These are phyloP conservation scores for Ictidomys tridecemlineatus DNA, from an alignment of 2,113 vertebrate species.

Conservation along the genomic window DNA sequence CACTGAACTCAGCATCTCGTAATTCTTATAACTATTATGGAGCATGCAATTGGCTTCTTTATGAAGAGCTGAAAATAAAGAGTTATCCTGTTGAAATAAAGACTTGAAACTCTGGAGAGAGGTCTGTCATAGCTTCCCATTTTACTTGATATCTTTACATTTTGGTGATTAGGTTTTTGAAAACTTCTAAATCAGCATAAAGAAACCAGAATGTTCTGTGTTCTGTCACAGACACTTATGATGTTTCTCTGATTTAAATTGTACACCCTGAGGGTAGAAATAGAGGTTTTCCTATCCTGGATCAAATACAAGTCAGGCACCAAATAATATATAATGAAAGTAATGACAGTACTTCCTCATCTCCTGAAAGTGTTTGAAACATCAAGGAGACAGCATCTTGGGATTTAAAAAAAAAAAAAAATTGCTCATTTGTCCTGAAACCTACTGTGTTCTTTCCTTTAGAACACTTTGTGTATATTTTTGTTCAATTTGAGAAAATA, in stretches of 20 bases:
- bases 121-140: constrained; percentile 36
- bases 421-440: constrained; percentile 48
- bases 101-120: constrained; percentile 33
- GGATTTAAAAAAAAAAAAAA: not conserved
- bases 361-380: constrained; percentile 26
- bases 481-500: constrained; percentile 38
- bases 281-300: not conserved
- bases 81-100: constrained; percentile 66
- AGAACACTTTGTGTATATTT: constrained; percentile 51
- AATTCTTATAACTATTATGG: constrained; percentile 59
- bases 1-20: constrained; percentile 48
- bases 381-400: constrained; percentile 1
- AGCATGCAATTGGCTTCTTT: constrained; percentile 54
- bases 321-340: constrained; percentile 67
- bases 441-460: not conserved
- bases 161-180: constrained; percentile 69
- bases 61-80: constrained; percentile 65
- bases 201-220: constrained; percentile 29
- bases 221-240: constrained; percentile 55
- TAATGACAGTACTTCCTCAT: constrained; percentile 19
- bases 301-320: constrained; percentile 47
- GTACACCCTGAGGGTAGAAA: constrained; percentile 58
- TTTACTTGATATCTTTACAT: constrained; percentile 54
- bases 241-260: constrained; percentile 54
- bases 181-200: constrained; percentile 75